These are phyloP conservation scores for Aptenodytes forsteri DNA, from an alignment of 2,113 vertebrate genomes.

Conservation along the genomic window DNA sequence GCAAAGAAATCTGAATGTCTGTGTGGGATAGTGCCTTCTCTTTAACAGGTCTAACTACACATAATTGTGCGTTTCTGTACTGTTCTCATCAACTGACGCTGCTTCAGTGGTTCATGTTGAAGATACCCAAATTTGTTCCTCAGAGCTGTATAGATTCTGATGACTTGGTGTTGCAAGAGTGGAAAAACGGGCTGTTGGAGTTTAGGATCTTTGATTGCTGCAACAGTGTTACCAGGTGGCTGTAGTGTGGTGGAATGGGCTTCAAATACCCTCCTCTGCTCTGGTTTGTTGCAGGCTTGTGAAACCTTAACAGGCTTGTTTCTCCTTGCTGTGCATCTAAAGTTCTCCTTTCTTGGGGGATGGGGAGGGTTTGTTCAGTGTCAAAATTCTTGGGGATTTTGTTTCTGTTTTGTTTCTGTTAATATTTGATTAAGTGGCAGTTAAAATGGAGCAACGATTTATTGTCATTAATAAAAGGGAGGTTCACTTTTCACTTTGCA, in stretches of 20 bases:
- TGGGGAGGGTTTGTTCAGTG: rapidly evolving
- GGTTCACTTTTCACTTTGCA: neutral
- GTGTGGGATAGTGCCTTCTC: neutral
- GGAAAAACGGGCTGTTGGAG: rapidly evolving
- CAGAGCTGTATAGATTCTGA: neutral
- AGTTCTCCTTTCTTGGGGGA: neutral
- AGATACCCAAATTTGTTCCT: neutral
- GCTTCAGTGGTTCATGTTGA: neutral
- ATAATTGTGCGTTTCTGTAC: neutral
- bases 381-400: neutral
- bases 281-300: neutral
- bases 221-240: neutral
- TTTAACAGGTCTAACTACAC: neutral
- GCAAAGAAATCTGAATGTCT: neutral
- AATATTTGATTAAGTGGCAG: neutral
- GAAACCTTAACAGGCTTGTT: neutral
- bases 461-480: neutral
- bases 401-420: neutral
- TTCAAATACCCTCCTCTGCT: neutral
- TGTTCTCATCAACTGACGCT: rapidly evolving
- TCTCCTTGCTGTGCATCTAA: neutral
- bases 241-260: neutral
- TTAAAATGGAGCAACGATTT: neutral
- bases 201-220: neutral
- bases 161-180: neutral